Evolutionary conservation across 1,140 invertebrate species (phyloP), one percentile per base, ranked within the genome.

Genomic region (Tachypleus tridentatus): DNA sequence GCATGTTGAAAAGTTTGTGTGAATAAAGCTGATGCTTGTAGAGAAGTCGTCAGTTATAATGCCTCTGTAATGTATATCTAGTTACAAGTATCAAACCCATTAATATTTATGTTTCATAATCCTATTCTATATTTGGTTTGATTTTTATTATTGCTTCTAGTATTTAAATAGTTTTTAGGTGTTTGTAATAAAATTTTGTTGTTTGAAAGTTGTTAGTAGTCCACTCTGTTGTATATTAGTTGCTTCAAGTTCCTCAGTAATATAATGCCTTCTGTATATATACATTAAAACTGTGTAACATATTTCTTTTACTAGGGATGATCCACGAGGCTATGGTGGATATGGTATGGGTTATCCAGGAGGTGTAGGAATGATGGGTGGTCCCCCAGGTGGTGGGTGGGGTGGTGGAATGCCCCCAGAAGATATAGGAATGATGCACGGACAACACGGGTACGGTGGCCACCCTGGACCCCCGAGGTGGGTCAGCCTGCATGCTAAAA

Each of bases 341-440:
- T 73, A 73, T 64, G 72, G 74, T 60, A 71, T 68, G 57, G 70
- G 67, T 52, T 73, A 71, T 54, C 67, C 67, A n/a, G 58, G 58
- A 9, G 58, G 58, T 59, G 9, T 7, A 10, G 58, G 58, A 10
- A 65, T 67, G 68, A 72, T 65, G 72, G 69, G 68, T 54, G 63
- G 67, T n/a, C 62, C 66, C 53, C 60, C 57, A 56, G 58, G 64
- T 5, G 56, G 63, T 52, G 62, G 64, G 67, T 59, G 62, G 8
- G 63, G 70, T 64, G 64, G 70, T 3, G 49, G 69, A 9, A 57
- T 51, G 4, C 64, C 61, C 3, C 6, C 54, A n/a, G 56, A 60
- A 57, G 56, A 57, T 47, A 69, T 49, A 51, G 60, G 60, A 59
- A 59, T 64, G 58, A 48, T 56, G 63, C 48, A 53, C 48, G 60